Evolutionary conservation across 2,797 vertebrate genomes (phyloP).

Genomic region (Merluccius polli): DNA sequence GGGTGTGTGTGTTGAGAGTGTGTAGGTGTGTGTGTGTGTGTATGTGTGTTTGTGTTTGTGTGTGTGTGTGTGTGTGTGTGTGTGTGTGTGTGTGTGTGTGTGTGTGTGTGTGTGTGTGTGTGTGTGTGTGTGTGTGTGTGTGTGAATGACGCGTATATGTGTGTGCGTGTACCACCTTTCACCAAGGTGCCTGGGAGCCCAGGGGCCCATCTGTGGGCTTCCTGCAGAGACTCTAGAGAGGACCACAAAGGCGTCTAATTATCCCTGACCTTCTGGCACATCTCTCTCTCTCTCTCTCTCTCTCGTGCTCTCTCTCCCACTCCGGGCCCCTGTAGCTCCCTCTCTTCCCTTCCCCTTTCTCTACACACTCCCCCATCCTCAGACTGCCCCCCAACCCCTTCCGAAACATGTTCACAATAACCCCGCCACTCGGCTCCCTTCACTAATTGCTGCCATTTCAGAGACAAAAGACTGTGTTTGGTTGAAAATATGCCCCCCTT

Average conservation of each 20-base stretch:
- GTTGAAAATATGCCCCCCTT: conserved; percentile 37
- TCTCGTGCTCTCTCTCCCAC: conserved; percentile 50
- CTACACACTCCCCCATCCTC: conserved; percentile 44
- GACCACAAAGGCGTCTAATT: conserved; percentile 77
- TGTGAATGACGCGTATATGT: neutral
- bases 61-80: conserved; percentile 20
- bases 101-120: conserved; percentile 17
- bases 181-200: conserved; percentile 51
- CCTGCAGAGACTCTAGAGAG: conserved; percentile 69
- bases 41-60: conserved; percentile 29
- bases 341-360: conserved; percentile 30
- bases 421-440: conserved; percentile 51
- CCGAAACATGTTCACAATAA: conserved; percentile 60
- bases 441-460: conserved; percentile 72
- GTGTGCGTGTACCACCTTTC: neutral
- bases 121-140: neutral
- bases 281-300: conserved; percentile 13
- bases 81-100: conserved; percentile 17
- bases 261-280: conserved; percentile 78
- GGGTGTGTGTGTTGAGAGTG: conserved; percentile 18
- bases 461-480: conserved; percentile 58
- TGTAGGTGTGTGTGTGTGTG: conserved; percentile 21
- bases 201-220: conserved; percentile 65
- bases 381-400: conserved; percentile 35
- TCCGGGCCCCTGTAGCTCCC: conserved; percentile 50